Evolutionary conservation across 2,113 vertebrate genomes (phyloP).

Genomic region (Andinoacara biseriatus): DNA sequence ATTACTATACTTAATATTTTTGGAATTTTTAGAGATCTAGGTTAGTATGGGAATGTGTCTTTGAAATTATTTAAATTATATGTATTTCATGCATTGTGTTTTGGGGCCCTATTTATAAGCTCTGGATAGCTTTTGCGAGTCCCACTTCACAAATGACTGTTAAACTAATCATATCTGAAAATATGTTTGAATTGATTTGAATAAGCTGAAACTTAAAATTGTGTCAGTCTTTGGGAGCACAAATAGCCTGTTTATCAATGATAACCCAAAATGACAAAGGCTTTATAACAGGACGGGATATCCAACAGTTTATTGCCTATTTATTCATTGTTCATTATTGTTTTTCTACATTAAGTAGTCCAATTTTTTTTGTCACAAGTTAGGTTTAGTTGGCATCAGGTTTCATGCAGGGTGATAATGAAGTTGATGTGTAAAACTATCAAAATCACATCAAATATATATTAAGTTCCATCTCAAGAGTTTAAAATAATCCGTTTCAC

Average conservation of each 20-base stretch:
- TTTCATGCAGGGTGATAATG: conserved; percentile 30
- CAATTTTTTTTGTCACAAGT: conserved; percentile 8
- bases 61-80: neutral
- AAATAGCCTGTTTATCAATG: neutral
- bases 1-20: no score
- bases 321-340: neutral
- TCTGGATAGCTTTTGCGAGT: neutral
- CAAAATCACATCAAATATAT: conserved; percentile 29
- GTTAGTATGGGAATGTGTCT: neutral
- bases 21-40: neutral
- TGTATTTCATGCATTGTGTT: neutral
- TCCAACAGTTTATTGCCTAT: conserved; percentile 42
- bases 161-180: neutral
- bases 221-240: neutral
- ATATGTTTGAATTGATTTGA: neutral
- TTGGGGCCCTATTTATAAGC: neutral
- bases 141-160: neutral
- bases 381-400: neutral
- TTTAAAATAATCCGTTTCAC: neutral
- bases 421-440: conserved; percentile 22
- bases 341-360: conserved; percentile 17
- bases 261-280: neutral
- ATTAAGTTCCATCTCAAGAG: neutral
- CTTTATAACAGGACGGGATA: neutral
- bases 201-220: neutral